Conservation (phyloP, 1,140 invertebrate species). For the Carposina sasakii region DNA sequence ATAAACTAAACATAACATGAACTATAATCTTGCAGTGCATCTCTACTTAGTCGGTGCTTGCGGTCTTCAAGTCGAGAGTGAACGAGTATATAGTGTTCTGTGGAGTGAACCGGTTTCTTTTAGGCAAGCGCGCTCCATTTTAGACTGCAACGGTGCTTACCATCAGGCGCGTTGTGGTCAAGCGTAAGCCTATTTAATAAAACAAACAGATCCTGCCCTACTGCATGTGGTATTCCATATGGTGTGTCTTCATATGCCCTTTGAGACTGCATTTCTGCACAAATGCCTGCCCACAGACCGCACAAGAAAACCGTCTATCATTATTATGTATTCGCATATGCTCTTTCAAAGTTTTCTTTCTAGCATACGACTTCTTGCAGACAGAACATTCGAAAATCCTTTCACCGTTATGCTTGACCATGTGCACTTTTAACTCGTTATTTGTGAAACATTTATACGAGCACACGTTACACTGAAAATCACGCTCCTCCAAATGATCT, state of each 20-base stretch:
- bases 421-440: conserved; percentile 64
- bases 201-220: background rate
- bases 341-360: conserved; percentile 80
- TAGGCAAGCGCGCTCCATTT: too few relatives aligned
- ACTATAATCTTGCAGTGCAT: too few relatives aligned
- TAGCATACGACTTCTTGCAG: conserved; percentile 76
- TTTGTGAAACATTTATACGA: conserved; percentile 56
- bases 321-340: conserved; percentile 79
- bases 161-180: too few relatives aligned
- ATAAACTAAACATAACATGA: too few relatives aligned
- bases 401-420: conserved; percentile 80
- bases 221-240: conserved; percentile 17
- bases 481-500: conserved; percentile 59
- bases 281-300: conserved; percentile 70
- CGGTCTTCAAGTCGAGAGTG: too few relatives aligned
- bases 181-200: too few relatives aligned
- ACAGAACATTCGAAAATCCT: conserved; percentile 69
- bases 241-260: conserved; percentile 51
- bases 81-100: too few relatives aligned
- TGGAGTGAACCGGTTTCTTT: too few relatives aligned
- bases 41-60: too few relatives aligned
- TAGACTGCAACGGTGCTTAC: too few relatives aligned
- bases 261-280: conserved; percentile 61
- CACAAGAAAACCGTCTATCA: conserved; percentile 66
- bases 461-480: conserved; percentile 53